Conservation (phyloP, 2,797 vertebrate species). For the Pipistrellus nathusii region DNA sequence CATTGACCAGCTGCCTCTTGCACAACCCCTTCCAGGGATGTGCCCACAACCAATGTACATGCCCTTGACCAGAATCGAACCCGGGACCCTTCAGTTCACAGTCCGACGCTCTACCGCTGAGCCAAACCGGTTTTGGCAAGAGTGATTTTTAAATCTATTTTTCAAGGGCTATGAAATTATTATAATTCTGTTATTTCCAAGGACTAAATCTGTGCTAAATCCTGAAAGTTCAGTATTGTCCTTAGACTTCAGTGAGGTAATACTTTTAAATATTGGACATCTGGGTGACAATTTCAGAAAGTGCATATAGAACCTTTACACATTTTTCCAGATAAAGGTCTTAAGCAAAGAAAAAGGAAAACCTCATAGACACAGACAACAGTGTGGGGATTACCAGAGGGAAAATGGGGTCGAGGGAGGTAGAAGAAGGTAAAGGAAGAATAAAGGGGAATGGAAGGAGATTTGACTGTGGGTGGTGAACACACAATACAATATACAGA, state of each 20-base stretch:
- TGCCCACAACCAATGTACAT: too few relatives aligned
- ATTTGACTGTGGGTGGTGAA: not conserved
- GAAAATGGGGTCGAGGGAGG: not conserved
- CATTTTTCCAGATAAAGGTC: not conserved
- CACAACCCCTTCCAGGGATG: too few relatives aligned
- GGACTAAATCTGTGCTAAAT: not conserved
- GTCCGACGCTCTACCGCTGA: too few relatives aligned
- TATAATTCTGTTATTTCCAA: not conserved
- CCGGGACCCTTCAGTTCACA: too few relatives aligned
- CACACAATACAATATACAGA: not conserved
- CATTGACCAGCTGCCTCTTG: too few relatives aligned
- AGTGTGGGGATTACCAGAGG: not conserved
- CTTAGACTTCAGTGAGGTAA: not conserved
- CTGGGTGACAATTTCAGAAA: not conserved
- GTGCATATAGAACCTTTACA: not conserved
- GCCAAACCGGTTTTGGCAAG: too few relatives aligned
- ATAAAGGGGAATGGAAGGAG: not conserved
- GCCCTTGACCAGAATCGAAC: too few relatives aligned
- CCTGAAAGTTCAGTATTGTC: not conserved
- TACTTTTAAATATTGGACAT: not conserved
- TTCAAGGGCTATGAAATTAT: not conserved
- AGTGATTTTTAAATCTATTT: not conserved
- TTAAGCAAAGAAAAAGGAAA: not conserved
- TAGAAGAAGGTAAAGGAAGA: not conserved
- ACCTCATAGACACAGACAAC: not conserved